These are phyloP conservation scores for Clarias magur DNA, from an alignment of 2,113 vertebrate species.

Conservation along the genomic window DNA sequence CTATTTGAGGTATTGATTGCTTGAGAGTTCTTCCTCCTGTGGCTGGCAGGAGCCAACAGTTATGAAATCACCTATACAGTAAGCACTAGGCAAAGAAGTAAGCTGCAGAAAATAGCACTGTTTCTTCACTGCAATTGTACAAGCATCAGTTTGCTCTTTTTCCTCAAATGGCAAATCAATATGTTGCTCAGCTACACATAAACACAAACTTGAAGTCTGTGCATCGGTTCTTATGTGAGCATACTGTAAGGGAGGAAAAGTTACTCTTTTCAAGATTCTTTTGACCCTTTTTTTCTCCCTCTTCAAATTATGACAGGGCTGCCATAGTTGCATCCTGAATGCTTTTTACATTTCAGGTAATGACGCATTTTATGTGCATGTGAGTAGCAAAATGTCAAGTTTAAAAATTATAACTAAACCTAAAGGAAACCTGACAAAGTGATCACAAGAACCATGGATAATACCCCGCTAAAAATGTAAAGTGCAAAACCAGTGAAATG, in stretches of 20 bases:
- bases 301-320: not conserved
- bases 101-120: conserved; percentile 34
- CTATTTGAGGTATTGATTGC: conserved; percentile 44
- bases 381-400: not conserved
- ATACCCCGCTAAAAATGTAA: not conserved
- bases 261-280: not conserved
- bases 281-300: not conserved
- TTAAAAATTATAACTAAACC: not conserved
- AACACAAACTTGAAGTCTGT: conserved; percentile 50
- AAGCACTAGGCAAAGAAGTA: conserved; percentile 11
- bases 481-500: not conserved
- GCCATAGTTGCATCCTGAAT: too few species aligned
- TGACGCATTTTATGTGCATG: not conserved
- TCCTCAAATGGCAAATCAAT: conserved; percentile 71
- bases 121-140: conserved; percentile 50
- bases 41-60: conserved; percentile 26
- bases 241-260: conserved; percentile 4
- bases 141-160: conserved; percentile 63
- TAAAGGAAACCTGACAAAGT: not conserved
- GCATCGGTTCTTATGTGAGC: not conserved
- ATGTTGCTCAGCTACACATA: conserved; percentile 60
- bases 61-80: conserved; percentile 41
- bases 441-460: not conserved
- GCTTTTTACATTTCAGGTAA: not conserved
- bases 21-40: conserved; percentile 34